A percentile compares a stretch with the other conserved stretches of the same genome.
phyloP scores from a whole-genome alignment of 2,797 vertebrate genomes.

The Sebastes minor region DNA sequence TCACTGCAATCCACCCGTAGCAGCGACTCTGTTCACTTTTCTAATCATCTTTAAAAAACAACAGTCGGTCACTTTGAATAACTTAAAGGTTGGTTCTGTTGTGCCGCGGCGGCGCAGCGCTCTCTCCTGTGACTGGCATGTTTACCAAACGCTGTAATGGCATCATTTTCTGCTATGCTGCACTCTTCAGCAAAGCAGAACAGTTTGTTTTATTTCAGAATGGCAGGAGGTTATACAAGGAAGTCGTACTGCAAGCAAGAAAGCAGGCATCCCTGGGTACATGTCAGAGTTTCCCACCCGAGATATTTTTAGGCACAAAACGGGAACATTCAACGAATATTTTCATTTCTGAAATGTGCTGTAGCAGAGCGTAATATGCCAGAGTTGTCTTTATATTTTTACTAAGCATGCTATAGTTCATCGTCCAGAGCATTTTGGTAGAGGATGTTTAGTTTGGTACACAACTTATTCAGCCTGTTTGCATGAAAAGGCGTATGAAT shows the following conservation, averaged over 20 bases:
- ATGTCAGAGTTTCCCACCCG: slow-evolving; percentile 77
- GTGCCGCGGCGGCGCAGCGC: slow-evolving; percentile 20
- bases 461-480: background rate
- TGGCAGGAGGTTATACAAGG: slow-evolving; percentile 62
- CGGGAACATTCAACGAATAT: slow-evolving; percentile 33
- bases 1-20: slow-evolving; percentile 38
- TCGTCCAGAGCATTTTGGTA: too few relatives aligned
- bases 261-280: slow-evolving; percentile 47
- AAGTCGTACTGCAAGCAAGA: slow-evolving; percentile 27
- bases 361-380: background rate
- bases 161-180: slow-evolving; percentile 83
- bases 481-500: too few relatives aligned
- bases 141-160: slow-evolving; percentile 77
- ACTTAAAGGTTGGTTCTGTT: slow-evolving; percentile 34
- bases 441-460: background rate
- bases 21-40: slow-evolving; percentile 25
- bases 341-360: background rate
- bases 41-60: slow-evolving; percentile 59
- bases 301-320: slow-evolving; percentile 75
- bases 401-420: too few relatives aligned
- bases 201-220: slow-evolving; percentile 79
- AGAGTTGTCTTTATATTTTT: background rate
- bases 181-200: slow-evolving; percentile 80
- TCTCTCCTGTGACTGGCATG: slow-evolving; percentile 79
- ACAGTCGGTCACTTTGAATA: slow-evolving; percentile 53